Conservation (phyloP, 2,888 invertebrate genomes). For the Aquatica leii region DNA sequence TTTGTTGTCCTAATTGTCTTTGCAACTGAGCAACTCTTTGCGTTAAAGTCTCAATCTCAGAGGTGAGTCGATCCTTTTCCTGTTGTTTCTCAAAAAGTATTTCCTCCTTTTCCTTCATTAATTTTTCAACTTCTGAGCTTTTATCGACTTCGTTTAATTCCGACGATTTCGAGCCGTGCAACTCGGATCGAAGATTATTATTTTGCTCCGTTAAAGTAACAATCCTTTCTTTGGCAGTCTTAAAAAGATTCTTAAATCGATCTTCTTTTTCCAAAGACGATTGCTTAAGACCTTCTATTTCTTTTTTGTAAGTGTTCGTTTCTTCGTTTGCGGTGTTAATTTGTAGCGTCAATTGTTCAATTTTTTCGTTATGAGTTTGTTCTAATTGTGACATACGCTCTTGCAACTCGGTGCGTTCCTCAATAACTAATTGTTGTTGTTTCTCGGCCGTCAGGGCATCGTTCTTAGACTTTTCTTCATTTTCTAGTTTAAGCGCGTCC, state of each 20-base stretch:
- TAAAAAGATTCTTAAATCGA: constrained; percentile 66
- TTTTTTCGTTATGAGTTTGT: constrained; percentile 59
- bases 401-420: constrained; percentile 62
- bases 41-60: constrained; percentile 73
- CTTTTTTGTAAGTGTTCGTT: constrained; percentile 65
- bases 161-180: constrained; percentile 45
- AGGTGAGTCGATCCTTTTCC: constrained; percentile 76
- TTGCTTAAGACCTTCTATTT: constrained; percentile 60
- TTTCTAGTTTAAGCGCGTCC: constrained; percentile 59
- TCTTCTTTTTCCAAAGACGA: constrained; percentile 60
- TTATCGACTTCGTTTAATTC: constrained; percentile 15
- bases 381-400: constrained; percentile 59
- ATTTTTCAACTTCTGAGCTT: constrained; percentile 67
- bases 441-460: constrained; percentile 61
- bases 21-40: constrained; percentile 65
- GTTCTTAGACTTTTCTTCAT: constrained; percentile 64
- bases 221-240: constrained; percentile 78
- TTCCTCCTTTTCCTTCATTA: constrained; percentile 72
- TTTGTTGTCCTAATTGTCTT: constrained; percentile 69
- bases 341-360: constrained; percentile 61
- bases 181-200: constrained; percentile 67
- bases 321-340: constrained; percentile 61
- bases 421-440: constrained; percentile 61
- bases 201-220: constrained; percentile 76
- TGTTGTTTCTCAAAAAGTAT: constrained; percentile 66